Conservation (phyloP, 2,797 vertebrate genomes). For the Tangara arthus region DNA sequence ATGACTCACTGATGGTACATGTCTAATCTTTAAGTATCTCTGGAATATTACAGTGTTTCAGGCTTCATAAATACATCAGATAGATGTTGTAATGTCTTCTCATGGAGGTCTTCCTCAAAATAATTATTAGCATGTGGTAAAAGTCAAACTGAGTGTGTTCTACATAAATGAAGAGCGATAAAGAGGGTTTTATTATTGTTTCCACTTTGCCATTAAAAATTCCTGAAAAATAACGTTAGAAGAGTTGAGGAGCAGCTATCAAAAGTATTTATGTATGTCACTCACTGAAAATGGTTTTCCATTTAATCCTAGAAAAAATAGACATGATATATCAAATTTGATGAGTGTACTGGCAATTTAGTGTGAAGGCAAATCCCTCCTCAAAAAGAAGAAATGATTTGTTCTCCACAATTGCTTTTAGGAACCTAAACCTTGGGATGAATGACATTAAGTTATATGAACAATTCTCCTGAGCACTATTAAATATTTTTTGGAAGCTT, state of each 20-base stretch:
- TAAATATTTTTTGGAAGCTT: not conserved
- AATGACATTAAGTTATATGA: not conserved
- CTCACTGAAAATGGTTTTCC: not conserved
- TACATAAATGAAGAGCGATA: not conserved
- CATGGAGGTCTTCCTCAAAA: not conserved
- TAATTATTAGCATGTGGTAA: not conserved
- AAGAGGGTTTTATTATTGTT: fast-evolving
- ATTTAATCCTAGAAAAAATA: constrained; percentile 1
- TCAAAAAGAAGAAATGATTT: not conserved
- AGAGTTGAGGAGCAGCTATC: not conserved
- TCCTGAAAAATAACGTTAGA: not conserved
- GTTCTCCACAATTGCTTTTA: not conserved
- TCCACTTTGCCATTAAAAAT: not conserved
- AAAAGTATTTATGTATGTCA: not conserved
- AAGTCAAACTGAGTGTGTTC: fast-evolving
- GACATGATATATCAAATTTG: not conserved
- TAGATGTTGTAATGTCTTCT: not conserved
- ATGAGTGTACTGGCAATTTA: not conserved
- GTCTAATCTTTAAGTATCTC: not conserved
- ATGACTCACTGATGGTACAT: not conserved
- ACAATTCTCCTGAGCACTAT: not conserved
- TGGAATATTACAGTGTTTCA: not conserved
- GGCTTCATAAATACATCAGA: not conserved
- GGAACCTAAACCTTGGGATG: not conserved
- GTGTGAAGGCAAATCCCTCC: not conserved